Conservation (phyloP, 2,113 vertebrate genomes). For the Budorcas taxicolor region DNA sequence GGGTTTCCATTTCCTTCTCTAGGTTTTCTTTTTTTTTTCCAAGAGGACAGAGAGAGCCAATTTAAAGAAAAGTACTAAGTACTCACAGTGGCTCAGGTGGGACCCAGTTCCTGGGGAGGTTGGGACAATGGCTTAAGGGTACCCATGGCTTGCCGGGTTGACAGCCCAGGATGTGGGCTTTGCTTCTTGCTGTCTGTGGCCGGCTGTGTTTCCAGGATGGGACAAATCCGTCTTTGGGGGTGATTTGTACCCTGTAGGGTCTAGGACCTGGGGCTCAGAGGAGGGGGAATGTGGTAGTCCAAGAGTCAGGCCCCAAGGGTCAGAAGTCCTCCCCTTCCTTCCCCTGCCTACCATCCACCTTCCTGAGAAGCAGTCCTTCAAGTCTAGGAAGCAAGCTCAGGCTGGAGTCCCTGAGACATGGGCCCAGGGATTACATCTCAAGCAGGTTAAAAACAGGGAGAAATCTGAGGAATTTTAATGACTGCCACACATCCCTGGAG, state of each 20-base stretch:
- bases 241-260: not conserved
- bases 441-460: slow-evolving; percentile 34
- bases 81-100: not conserved
- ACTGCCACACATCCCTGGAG: slow-evolving; percentile 30
- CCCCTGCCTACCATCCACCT: not conserved
- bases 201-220: not conserved
- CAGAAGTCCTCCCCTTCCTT: not conserved
- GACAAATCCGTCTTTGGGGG: not conserved
- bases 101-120: not conserved
- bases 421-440: not conserved
- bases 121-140: not conserved
- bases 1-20: not conserved
- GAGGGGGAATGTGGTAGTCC: not conserved
- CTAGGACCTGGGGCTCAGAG: not conserved
- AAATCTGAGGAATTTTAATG: slow-evolving; percentile 56
- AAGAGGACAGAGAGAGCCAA: not conserved
- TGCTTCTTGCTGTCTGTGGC: not conserved
- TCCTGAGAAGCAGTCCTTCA: not conserved
- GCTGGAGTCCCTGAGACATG: not conserved
- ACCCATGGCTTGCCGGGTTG: not conserved
- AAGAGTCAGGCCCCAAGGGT: not conserved
- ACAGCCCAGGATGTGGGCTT: not conserved
- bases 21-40: not conserved
- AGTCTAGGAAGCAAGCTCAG: not conserved
- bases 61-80: not conserved